A percentile compares a stretch with the other conserved stretches of the same genome.
phyloP scores from a whole-genome alignment of 2,113 vertebrate genomes.

The Patagioenas fasciata region DNA sequence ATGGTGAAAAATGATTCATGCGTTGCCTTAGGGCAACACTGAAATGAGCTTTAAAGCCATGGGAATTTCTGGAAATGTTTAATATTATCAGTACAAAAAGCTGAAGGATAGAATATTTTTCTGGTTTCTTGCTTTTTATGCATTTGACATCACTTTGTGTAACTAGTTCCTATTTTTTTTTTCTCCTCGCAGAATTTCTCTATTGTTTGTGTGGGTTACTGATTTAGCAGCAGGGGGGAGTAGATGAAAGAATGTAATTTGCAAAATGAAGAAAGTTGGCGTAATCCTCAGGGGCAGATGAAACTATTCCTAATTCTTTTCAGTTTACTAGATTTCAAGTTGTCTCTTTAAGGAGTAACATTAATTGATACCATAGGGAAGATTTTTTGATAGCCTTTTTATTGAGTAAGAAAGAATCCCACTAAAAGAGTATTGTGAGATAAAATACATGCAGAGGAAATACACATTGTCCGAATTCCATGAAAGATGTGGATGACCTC shows the following conservation, averaged over 20 bases:
- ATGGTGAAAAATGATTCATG: constrained; percentile 7
- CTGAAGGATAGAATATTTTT: neutral
- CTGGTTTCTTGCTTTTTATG: neutral
- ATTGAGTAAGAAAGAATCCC: neutral
- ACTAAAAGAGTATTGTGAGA: neutral
- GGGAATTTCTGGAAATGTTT: constrained; percentile 19
- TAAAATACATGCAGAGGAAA: neutral
- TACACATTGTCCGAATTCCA: neutral
- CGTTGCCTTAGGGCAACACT: neutral
- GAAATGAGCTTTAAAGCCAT: constrained; percentile 4
- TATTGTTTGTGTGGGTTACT: neutral
- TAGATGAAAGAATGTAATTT: constrained; percentile 29
- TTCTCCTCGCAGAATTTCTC: neutral
- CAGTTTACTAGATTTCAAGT: neutral
- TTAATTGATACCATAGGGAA: neutral
- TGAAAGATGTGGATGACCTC: neutral
- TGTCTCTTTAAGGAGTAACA: neutral
- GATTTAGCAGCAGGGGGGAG: neutral
- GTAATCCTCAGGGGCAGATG: neutral
- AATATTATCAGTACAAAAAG: constrained; percentile 5
- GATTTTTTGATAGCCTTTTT: neutral
- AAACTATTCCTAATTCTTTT: neutral
- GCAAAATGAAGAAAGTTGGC: constrained; percentile 11
- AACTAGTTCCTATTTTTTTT: neutral
- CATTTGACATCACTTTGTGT: neutral